A percentile compares a stretch with the other conserved stretches of the same genome.
Conservation (phyloP, 2,888 invertebrate genomes). For the Mechanitis messenoides region DNA sequence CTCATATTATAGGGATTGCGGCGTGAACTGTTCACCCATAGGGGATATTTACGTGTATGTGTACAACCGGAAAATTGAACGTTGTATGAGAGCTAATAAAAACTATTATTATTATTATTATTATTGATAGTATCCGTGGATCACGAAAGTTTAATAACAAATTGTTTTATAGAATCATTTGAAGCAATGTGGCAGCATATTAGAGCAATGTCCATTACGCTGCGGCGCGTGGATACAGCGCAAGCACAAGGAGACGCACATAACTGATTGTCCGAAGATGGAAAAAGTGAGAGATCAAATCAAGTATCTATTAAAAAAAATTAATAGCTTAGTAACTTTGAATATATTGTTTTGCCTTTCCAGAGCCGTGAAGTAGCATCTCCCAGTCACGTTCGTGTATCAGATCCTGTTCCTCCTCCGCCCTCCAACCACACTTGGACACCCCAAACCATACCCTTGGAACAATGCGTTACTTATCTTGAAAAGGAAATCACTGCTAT, state of each 20-base stretch:
- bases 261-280: conserved; percentile 61
- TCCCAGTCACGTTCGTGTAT: conserved; percentile 52
- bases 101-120: no score
- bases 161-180: conserved; percentile 75
- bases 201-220: conserved; percentile 82
- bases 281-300: conserved; percentile 48
- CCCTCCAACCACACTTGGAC: conserved; percentile 58
- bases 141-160: not conserved
- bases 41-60: no score
- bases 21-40: no score
- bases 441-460: conserved; percentile 46
- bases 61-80: no score
- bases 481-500: conserved; percentile 65
- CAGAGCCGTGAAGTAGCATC: conserved; percentile 47
- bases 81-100: no score
- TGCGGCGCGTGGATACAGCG: conserved; percentile 84
- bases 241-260: conserved; percentile 78
- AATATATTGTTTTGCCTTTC: conserved; percentile 5
- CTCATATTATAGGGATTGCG: no score
- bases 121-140: not conserved
- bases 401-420: conserved; percentile 44
- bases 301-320: no score
- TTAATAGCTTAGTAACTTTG: no score
- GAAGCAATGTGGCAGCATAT: conserved; percentile 82
- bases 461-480: conserved; percentile 59